Evolutionary conservation across 2,888 invertebrate species (phyloP).

Genomic region (Agelastica alni): DNA sequence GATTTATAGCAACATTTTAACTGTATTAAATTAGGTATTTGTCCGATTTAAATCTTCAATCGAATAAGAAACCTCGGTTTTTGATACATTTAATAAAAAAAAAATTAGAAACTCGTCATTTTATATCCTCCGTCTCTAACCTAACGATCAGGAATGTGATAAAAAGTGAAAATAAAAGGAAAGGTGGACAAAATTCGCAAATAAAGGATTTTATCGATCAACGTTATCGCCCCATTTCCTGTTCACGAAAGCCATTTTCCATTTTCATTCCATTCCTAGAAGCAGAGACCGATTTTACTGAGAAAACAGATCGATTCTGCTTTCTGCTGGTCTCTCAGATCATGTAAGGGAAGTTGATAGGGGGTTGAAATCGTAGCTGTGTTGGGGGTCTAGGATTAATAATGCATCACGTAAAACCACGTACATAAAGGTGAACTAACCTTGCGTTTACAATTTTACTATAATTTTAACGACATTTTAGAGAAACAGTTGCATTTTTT

Average conservation of each 20-base stretch:
- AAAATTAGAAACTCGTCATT: background rate
- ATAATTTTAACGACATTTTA: no score
- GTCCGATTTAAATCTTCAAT: no score
- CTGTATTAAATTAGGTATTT: no score
- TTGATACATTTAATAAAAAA: no score
- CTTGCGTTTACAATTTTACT: no score
- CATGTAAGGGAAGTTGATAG: conserved; percentile 54
- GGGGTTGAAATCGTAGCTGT: background rate
- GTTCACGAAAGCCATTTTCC: conserved; percentile 40
- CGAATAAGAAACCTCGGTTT: no score
- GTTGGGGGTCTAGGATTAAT: background rate
- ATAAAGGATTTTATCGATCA: conserved; percentile 30
- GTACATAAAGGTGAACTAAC: no score
- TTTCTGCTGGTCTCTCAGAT: conserved; percentile 48
- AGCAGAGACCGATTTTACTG: conserved; percentile 34
- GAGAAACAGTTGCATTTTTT: no score
- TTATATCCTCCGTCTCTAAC: background rate
- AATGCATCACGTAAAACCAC: background rate
- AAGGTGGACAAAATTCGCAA: conserved; percentile 28
- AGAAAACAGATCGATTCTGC: conserved; percentile 47
- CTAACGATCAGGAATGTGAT: background rate
- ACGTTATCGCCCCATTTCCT: conserved; percentile 37
- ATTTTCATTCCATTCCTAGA: conserved; percentile 35
- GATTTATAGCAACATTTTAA: no score
- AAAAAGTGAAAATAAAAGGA: conserved; percentile 17